Base-by-base conservation (phyloP, 2,888 invertebrate genomes). In the Eurois occulta region DNA sequence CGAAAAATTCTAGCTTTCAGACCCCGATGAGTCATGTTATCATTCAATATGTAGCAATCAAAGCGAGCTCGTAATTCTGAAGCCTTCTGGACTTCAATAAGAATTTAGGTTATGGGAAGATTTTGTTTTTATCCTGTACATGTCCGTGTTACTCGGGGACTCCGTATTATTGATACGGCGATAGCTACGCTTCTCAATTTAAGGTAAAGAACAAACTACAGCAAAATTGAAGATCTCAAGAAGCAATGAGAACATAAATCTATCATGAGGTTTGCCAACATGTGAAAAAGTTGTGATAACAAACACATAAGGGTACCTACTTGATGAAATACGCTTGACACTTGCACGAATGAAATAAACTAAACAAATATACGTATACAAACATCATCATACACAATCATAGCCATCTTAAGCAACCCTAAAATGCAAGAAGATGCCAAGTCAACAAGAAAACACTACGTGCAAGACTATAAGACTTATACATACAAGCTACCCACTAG, bases 401-500 rank as follows among this genome's bases (percentile, higher is more conserved):
- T 38, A 73, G 16, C 28, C 35, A 43, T 41, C 28, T 64, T 55
- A 58, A 55, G 28, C 48, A 58, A 70, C 18, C 58, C 58, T 24
- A 66, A 77, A 78, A 68, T 62, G 83, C 78, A 67, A 83, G 77
- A 60, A 77, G 60, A 79, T 38, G 35, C 28, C 3, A 43, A 52
- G 58, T 55, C 58, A 80, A 60, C 48, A 84, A 66, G 66, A 55
- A 43, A 55, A 48, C 46, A 62, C 28, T 52, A n/a, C 41, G 48
- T 48, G 67, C 43, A 38, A n/a, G 62, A 35, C 62, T 65, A 4
- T 13, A 41, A 65, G 24, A 46, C 28, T 21, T n/a, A 68, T 46
- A 68, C 64, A 58, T 41, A 58, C 64, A 65, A 16, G 5, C 70
- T 32, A 41, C 64, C 58, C 21, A 5, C 69, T 60, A 10, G 32